phyloP scores from a whole-genome alignment of 2,888 invertebrate species.

The Priocnemis perturbator region DNA sequence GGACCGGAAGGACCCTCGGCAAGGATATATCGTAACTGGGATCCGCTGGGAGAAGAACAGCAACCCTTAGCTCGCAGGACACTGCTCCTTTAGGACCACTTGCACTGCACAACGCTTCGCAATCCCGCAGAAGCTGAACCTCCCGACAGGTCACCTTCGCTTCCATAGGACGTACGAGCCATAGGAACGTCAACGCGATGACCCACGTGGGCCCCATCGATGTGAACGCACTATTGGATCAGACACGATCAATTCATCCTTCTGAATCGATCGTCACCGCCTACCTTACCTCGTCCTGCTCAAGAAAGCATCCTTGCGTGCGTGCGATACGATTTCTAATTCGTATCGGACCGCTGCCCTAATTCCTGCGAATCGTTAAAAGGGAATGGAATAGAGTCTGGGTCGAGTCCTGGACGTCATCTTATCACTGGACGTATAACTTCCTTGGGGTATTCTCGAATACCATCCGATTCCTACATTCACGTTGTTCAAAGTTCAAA shows the following conservation, averaged over 20 bases:
- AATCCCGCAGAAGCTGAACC: slow-evolving; percentile 67
- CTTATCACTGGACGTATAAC: no score
- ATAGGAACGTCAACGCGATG: slow-evolving; percentile 34
- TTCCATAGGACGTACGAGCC: no score
- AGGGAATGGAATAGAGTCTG: no score
- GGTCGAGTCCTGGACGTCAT: no score
- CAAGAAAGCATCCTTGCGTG: no score
- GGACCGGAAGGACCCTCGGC: slow-evolving; percentile 81
- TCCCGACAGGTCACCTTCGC: slow-evolving; percentile 61
- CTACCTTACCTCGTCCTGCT: no score
- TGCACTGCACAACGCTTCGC: slow-evolving; percentile 77
- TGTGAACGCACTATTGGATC: slow-evolving; percentile 14
- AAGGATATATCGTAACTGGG: slow-evolving; percentile 80
- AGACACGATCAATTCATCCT: slow-evolving; percentile 24
- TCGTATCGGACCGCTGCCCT: not conserved
- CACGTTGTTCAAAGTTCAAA: no score
- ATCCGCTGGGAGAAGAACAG: slow-evolving; percentile 81
- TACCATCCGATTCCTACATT: no score
- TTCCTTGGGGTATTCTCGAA: no score
- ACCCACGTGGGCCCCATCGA: slow-evolving; percentile 49
- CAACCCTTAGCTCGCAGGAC: slow-evolving; percentile 80
- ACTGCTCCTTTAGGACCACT: slow-evolving; percentile 59
- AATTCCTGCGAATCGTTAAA: no score
- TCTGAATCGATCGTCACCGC: not conserved
- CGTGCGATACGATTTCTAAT: not conserved